phyloP scores from a whole-genome alignment of 2,797 vertebrate species.

The Etheostoma nigrum region DNA sequence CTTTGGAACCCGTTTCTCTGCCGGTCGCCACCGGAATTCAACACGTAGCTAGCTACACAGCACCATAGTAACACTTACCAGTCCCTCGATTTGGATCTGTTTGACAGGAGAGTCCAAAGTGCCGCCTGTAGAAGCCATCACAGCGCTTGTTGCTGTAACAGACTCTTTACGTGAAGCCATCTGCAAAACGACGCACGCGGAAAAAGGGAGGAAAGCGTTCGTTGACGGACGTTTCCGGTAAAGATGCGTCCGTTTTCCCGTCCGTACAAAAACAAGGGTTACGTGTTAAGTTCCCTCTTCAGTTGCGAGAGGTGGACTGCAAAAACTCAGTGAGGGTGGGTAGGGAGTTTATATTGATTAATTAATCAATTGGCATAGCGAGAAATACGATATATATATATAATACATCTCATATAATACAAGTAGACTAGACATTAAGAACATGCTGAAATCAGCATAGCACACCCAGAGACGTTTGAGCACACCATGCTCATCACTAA shows the following conservation, averaged over 20 bases:
- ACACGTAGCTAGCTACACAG: accelerated
- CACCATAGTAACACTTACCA: constrained; percentile 67
- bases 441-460: too few relatives aligned
- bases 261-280: constrained; percentile 51
- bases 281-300: not conserved
- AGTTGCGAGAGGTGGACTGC: too few relatives aligned
- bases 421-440: too few relatives aligned
- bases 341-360: not conserved
- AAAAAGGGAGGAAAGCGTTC: constrained; percentile 43
- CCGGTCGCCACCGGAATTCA: accelerated
- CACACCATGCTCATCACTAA: too few relatives aligned
- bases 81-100: constrained; percentile 83
- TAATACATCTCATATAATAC: too few relatives aligned
- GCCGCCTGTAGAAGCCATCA: constrained; percentile 53
- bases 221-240: constrained; percentile 61
- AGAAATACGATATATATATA: not conserved
- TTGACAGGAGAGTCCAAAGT: constrained; percentile 82
- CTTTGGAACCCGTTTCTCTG: not conserved
- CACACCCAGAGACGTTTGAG: too few relatives aligned
- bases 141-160: constrained; percentile 10
- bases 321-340: too few relatives aligned
- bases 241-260: not conserved
- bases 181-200: constrained; percentile 58
- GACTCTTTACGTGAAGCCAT: constrained; percentile 77
- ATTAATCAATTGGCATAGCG: too few relatives aligned